phyloP scores from a whole-genome alignment of 2,797 vertebrate genomes.

The Coranthus polyacanthus region DNA sequence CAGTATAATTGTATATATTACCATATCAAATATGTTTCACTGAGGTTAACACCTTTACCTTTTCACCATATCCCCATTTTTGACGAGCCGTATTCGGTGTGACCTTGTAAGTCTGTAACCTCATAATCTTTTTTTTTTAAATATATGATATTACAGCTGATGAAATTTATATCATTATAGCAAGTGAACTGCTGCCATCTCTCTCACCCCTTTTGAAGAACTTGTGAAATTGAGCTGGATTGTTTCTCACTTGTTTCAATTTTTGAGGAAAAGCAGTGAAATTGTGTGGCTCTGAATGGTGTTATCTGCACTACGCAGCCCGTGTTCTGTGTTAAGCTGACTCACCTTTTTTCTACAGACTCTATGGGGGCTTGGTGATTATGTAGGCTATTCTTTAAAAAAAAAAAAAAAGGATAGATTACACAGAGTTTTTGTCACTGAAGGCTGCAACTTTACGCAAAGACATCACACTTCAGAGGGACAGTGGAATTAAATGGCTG shows the following conservation, averaged over 20 bases:
- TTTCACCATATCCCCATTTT: constrained; percentile 7
- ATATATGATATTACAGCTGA: constrained; percentile 25
- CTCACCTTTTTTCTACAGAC: constrained; percentile 52
- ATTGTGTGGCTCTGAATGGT: constrained; percentile 51
- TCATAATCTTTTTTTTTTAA: constrained; percentile 16
- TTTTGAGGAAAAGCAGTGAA: constrained; percentile 46
- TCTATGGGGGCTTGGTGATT: constrained; percentile 44
- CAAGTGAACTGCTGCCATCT: constrained; percentile 12
- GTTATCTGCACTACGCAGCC: constrained; percentile 66
- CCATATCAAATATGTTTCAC: constrained; percentile 22
- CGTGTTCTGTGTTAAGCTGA: constrained; percentile 54
- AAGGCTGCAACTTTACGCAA: constrained; percentile 26
- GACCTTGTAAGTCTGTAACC: neutral
- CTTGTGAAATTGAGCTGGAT: constrained; percentile 55
- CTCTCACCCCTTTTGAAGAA: constrained; percentile 53
- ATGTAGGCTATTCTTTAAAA: constrained; percentile 28
- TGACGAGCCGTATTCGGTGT: constrained; percentile 36
- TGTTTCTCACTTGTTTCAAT: constrained; percentile 50
- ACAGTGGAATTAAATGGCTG: constrained; percentile 20
- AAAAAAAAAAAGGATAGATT: constrained; percentile 59
- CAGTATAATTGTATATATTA: constrained; percentile 36
- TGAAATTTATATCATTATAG: constrained; percentile 43
- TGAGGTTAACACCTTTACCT: neutral
- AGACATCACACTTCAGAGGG: constrained; percentile 29
- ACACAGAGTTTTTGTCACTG: constrained; percentile 56